Percentiles rank a stretch among this genome's conserved stretches.
These are phyloP conservation scores for Mastomys natalensis DNA, from an alignment of 2,113 vertebrate genomes.

Conservation along the genomic window DNA sequence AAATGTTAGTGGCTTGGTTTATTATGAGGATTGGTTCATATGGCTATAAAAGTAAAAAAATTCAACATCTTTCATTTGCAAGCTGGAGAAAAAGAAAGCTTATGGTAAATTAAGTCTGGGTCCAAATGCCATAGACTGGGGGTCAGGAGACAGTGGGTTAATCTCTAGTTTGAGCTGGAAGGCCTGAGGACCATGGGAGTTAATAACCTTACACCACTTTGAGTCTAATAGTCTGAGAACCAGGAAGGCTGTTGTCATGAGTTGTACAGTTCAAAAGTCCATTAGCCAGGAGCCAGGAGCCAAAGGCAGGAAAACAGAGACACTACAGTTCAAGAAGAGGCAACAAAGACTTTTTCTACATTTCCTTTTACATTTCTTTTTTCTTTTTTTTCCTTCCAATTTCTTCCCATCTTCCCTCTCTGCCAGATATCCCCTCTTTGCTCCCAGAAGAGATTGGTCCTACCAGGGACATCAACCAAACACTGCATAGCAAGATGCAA, in stretches of 20 bases:
- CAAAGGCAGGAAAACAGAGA: background rate
- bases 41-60: background rate
- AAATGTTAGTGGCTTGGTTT: background rate
- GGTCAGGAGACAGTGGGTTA: background rate
- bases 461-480: no score
- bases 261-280: background rate
- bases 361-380: background rate
- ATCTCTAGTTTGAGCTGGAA: background rate
- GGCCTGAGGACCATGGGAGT: background rate
- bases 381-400: background rate
- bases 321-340: background rate
- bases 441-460: no score
- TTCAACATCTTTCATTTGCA: background rate
- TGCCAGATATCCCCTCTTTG: no score
- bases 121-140: background rate
- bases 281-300: background rate
- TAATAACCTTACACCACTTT: background rate
- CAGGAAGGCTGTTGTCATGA: background rate
- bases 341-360: background rate
- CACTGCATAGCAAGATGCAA: no score
- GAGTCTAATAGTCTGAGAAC: background rate
- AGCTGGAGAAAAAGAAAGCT: background rate
- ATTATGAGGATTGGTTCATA: background rate
- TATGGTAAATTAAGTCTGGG: background rate
- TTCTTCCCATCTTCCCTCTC: no score